Base-by-base conservation (phyloP, 2,113 vertebrate genomes). In the Bos taurus region DNA sequence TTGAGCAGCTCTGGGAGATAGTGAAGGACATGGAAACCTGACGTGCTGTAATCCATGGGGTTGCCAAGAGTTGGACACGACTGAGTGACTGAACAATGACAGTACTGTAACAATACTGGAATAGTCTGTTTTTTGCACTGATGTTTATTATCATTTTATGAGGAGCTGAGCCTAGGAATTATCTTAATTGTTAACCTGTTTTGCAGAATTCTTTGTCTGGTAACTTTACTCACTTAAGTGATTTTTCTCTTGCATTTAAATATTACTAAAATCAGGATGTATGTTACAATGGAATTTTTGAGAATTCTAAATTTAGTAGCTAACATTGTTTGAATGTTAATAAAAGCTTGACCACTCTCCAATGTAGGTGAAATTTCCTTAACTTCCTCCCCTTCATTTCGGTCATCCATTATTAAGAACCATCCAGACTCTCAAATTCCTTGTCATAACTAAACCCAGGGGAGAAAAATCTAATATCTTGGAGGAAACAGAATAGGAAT, bases 291-390 rank as follows among this genome's bases (percentile, higher is more conserved):
- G 77, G 59, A 77, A 88, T 91, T 82, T 59, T 81, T 92, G 60
- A 28, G 56, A 82, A 77, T 92, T 92, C 71, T 92, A 87, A 82
- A 96, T 89, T 94, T 94, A 94, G 28, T 90, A 82, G 25, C 54
- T 94, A 64, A 92, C 54, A 54, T 89, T 95, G 40, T 90, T 90
- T 87, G 62, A 56, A 33, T 91, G 28, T 48, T 83, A 90, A 83
- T 86, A 78, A 90, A 81, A 92, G 33, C 60, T 84, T 82, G 71
- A 77, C 60, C 40, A 48, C 5, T 88, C 3, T 88, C 43, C 81
- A 48, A 1, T 30, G 25, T 52, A 80, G 15, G 43, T 89, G 71
- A 91, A 89, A 91, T 89, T 64, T 86, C 26, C 26, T 96, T 74
- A 95, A 80, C 78, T 40, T 81, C 30, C 7, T 86, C 48, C 43